phyloP scores from a whole-genome alignment of 2,888 invertebrate genomes.

The Dichetophora obliterata region DNA sequence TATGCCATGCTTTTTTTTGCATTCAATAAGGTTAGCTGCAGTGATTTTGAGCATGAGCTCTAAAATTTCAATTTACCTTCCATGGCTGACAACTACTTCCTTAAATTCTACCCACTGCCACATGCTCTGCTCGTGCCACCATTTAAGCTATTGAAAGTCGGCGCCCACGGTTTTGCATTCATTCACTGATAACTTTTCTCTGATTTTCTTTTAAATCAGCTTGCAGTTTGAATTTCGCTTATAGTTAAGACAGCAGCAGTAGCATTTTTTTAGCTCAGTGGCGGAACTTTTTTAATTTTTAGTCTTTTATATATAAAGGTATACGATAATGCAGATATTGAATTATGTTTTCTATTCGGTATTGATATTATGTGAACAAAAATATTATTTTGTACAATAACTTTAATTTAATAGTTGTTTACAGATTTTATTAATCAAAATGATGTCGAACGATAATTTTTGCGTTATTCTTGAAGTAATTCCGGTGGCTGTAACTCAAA shows the following conservation, averaged over 20 bases:
- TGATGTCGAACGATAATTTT: too few species aligned
- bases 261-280: conserved; percentile 11
- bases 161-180: conserved; percentile 14
- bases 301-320: too few species aligned
- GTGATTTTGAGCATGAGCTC: conserved; percentile 10
- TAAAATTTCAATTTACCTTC: conserved; percentile 32
- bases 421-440: too few species aligned
- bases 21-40: conserved; percentile 8
- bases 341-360: too few species aligned
- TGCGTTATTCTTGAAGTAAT: too few species aligned
- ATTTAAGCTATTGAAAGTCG: not conserved
- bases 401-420: not conserved
- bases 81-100: not conserved
- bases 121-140: not conserved
- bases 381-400: not conserved
- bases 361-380: too few species aligned
- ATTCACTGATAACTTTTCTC: conserved; percentile 26
- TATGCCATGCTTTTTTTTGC: not conserved
- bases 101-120: not conserved
- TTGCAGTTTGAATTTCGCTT: conserved; percentile 35
- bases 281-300: not conserved
- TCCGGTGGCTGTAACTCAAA: not conserved
- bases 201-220: conserved; percentile 21
- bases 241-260: conserved; percentile 30
- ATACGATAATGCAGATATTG: too few species aligned